Evolutionary conservation across 2,797 vertebrate genomes (phyloP).

Genomic region (Macropus fuliginosus): DNA sequence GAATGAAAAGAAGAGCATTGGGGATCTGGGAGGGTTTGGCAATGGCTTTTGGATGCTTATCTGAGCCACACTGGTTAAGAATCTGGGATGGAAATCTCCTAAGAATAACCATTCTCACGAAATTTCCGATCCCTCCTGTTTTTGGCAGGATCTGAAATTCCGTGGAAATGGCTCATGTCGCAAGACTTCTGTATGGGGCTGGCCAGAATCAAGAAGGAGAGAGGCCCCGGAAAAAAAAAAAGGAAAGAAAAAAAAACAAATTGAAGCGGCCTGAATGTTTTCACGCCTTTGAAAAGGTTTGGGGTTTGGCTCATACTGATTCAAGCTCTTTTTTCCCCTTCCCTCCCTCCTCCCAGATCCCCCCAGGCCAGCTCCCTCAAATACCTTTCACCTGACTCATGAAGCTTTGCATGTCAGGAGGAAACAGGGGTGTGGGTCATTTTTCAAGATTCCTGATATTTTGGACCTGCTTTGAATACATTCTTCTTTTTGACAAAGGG

Average conservation of each 20-base stretch:
- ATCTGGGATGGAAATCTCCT: conserved; percentile 76
- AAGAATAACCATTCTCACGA: conserved; percentile 77
- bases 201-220: conserved; percentile 66
- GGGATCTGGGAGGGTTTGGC: conserved; percentile 66
- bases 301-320: conserved; percentile 67
- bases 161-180: conserved; percentile 72
- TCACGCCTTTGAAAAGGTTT: conserved; percentile 79
- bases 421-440: conserved; percentile 52
- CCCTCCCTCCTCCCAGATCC: not conserved
- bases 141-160: conserved; percentile 78
- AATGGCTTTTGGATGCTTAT: conserved; percentile 69
- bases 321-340: conserved; percentile 59
- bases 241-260: not conserved
- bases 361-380: conserved; percentile 63
- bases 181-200: conserved; percentile 74
- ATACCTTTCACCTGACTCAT: conserved; percentile 79
- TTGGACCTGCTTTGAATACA: conserved; percentile 23
- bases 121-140: conserved; percentile 77
- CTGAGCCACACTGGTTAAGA: conserved; percentile 68
- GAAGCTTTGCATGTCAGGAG: conserved; percentile 62
- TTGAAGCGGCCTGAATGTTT: conserved; percentile 71
- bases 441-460: conserved; percentile 55
- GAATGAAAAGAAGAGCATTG: conserved; percentile 56
- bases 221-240: conserved; percentile 28
- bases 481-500: conserved; percentile 30